These are phyloP conservation scores for Leptinotarsa tumamoca DNA, from an alignment of 2,888 invertebrate genomes.

Conservation along the genomic window DNA sequence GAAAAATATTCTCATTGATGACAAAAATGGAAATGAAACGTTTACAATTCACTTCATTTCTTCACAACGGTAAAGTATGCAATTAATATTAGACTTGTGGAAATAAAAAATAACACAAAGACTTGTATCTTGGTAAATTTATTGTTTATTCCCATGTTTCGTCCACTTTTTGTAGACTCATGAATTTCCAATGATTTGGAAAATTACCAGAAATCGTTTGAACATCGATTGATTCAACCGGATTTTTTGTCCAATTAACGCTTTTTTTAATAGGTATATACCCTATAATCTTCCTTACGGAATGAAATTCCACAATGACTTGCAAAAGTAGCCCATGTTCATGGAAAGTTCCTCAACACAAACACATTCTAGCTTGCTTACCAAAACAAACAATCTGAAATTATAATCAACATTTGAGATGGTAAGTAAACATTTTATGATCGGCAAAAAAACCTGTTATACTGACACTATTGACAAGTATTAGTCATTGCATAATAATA, in stretches of 20 bases:
- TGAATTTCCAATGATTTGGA: too few relatives aligned
- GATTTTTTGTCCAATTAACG: too few relatives aligned
- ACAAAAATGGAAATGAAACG: too few relatives aligned
- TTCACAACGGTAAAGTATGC: too few relatives aligned
- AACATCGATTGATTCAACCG: background rate
- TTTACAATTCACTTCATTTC: too few relatives aligned
- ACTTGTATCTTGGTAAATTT: too few relatives aligned
- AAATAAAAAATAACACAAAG: too few relatives aligned
- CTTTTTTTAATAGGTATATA: too few relatives aligned
- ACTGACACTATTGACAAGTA: background rate
- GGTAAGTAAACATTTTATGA: background rate
- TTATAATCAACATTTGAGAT: background rate
- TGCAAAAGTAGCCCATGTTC: background rate
- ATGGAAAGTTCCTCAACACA: background rate
- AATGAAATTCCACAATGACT: background rate
- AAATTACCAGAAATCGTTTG: background rate
- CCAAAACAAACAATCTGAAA: constrained; percentile 1
- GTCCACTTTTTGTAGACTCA: too few relatives aligned
- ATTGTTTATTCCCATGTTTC: too few relatives aligned
- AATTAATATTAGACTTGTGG: too few relatives aligned
- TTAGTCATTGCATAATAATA: background rate
- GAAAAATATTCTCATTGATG: too few relatives aligned
- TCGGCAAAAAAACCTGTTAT: background rate
- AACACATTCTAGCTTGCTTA: background rate
- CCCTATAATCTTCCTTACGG: background rate